Evolutionary conservation across 2,888 invertebrate species (phyloP).

Genomic region (Drosophila cognata): DNA sequence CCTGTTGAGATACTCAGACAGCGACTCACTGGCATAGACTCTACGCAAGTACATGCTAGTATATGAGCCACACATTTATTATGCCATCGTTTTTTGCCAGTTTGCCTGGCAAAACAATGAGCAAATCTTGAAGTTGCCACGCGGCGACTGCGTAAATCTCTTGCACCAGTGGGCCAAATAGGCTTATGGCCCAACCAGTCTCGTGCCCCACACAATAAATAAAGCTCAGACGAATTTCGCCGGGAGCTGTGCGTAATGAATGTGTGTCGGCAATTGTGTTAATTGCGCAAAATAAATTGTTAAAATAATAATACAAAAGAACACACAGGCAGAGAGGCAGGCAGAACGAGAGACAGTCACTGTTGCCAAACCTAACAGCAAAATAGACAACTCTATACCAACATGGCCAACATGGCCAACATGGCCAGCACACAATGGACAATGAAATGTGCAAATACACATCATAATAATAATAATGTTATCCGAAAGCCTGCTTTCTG

Average conservation of each 20-base stretch:
- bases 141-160: slow-evolving; percentile 74
- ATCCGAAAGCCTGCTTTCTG: slow-evolving; percentile 10
- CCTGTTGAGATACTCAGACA: not conserved
- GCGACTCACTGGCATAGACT: slow-evolving; percentile 18
- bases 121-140: slow-evolving; percentile 69
- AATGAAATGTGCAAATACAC: slow-evolving; percentile 44
- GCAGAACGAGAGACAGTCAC: not conserved
- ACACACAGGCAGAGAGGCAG: slow-evolving; percentile 2
- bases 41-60: slow-evolving; percentile 27
- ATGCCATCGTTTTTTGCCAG: slow-evolving; percentile 66
- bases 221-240: slow-evolving; percentile 70
- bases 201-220: slow-evolving; percentile 66
- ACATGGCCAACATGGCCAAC: not conserved
- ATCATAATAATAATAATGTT: slow-evolving; percentile 59
- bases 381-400: slow-evolving; percentile 19
- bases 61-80: slow-evolving; percentile 73
- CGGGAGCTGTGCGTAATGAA: slow-evolving; percentile 72
- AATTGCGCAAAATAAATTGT: slow-evolving; percentile 80
- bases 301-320: slow-evolving; percentile 74
- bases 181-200: slow-evolving; percentile 50
- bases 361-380: slow-evolving; percentile 48
- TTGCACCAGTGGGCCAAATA: slow-evolving; percentile 42
- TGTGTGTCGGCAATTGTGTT: slow-evolving; percentile 80
- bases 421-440: slow-evolving; percentile 35
- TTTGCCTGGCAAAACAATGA: slow-evolving; percentile 26